Conservation (phyloP, 2,888 invertebrate genomes). For the Stegana nigrithorax region DNA sequence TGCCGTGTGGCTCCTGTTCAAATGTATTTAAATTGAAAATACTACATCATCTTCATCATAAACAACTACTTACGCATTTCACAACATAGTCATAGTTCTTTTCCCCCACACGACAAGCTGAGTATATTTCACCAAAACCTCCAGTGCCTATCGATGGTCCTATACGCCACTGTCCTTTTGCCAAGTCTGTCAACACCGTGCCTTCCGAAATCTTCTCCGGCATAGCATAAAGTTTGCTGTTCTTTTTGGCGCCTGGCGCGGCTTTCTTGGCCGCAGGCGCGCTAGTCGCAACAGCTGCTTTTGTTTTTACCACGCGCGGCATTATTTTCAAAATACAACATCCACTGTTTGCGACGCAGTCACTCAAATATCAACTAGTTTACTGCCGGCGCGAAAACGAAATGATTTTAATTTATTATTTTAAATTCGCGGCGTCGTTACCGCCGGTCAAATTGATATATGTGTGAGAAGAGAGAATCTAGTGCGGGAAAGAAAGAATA, state of each 20-base stretch:
- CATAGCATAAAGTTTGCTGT: conserved; percentile 61
- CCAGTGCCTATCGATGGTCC: conserved; percentile 90
- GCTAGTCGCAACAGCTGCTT: conserved; percentile 26
- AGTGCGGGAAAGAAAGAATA: no score
- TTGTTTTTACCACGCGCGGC: conserved; percentile 54
- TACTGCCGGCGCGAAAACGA: not conserved
- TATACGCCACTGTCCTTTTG: conserved; percentile 85
- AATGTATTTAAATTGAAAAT: not conserved
- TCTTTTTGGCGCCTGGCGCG: conserved; percentile 48
- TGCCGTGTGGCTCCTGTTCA: conserved; percentile 50
- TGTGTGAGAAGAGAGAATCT: no score
- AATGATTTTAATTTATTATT: no score
- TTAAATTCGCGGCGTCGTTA: no score
- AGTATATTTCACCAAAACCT: conserved; percentile 95
- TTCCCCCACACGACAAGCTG: conserved; percentile 76
- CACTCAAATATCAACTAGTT: no score
- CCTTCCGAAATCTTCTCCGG: conserved; percentile 71
- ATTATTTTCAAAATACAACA: conserved; percentile 29
- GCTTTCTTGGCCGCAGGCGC: conserved; percentile 41
- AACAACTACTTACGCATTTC: conserved; percentile 79
- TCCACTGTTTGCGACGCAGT: not conserved
- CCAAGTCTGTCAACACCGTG: conserved; percentile 80
- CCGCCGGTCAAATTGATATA: no score
- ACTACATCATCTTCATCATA: not conserved
- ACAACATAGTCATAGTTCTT: conserved; percentile 77